Evolutionary conservation across 2,797 vertebrate species (phyloP).

Genomic region (Lerista edwardsae): DNA sequence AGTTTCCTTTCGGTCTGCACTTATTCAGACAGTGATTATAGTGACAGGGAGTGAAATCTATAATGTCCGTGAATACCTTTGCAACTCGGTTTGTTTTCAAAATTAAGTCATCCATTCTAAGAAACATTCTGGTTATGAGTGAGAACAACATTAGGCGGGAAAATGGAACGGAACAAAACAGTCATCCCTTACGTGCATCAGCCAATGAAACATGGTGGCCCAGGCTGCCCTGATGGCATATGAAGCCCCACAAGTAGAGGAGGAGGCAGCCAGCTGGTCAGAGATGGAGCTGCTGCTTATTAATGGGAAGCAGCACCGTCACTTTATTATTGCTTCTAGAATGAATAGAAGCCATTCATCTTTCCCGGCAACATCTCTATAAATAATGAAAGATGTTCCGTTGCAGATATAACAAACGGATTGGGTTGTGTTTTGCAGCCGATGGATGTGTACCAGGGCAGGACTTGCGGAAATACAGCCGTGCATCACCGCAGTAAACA

Average conservation of each 20-base stretch:
- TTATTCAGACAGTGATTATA: not conserved
- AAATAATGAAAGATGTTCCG: slow-evolving; percentile 68
- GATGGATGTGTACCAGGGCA: slow-evolving; percentile 40
- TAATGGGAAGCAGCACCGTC: slow-evolving; percentile 58
- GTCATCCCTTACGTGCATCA: slow-evolving; percentile 32
- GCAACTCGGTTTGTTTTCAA: not conserved
- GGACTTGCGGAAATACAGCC: slow-evolving; percentile 61
- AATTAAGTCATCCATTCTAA: slow-evolving; percentile 38
- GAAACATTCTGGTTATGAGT: slow-evolving; percentile 47
- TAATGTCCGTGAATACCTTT: not conserved
- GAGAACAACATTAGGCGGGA: slow-evolving; percentile 37
- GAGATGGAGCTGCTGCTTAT: slow-evolving; percentile 57
- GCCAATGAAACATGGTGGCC: slow-evolving; percentile 38
- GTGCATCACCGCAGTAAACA: slow-evolving; percentile 55
- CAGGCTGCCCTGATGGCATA: slow-evolving; percentile 15
- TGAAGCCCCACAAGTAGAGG: slow-evolving; percentile 29
- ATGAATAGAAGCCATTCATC: slow-evolving; percentile 64
- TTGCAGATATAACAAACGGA: slow-evolving; percentile 69
- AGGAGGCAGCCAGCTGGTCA: slow-evolving; percentile 24
- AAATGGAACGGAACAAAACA: slow-evolving; percentile 56
- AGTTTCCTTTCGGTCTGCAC: not conserved
- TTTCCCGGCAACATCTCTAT: slow-evolving; percentile 69
- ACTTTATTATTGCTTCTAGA: slow-evolving; percentile 69
- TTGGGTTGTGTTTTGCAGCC: slow-evolving; percentile 67
- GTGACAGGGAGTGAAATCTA: not conserved